A percentile compares a stretch with the other conserved stretches of the same genome.
phyloP scores from a whole-genome alignment of 2,888 invertebrate genomes.

The Microctonus hyperodae region DNA sequence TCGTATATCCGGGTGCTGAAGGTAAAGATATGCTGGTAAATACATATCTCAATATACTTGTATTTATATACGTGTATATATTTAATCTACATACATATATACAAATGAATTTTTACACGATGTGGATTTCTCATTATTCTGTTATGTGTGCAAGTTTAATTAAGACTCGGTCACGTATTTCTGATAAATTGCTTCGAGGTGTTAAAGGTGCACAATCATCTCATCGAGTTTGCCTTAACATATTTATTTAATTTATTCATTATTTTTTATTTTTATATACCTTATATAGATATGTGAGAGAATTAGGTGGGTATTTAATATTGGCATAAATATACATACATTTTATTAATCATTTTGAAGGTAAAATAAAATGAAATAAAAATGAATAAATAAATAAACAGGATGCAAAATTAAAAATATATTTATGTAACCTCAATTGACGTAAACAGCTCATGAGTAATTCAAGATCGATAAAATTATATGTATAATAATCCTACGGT shows the following conservation, averaged over 20 bases:
- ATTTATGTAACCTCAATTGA: conserved; percentile 25
- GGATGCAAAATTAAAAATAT: neutral
- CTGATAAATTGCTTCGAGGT: conserved; percentile 47
- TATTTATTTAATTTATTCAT: conserved; percentile 6
- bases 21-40: no score
- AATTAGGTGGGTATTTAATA: neutral
- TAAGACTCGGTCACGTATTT: conserved; percentile 48
- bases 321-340: neutral
- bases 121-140: conserved; percentile 31
- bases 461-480: conserved; percentile 61
- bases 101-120: neutral
- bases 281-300: neutral
- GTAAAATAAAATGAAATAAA: neutral
- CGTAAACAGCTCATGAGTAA: conserved; percentile 47
- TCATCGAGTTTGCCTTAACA: conserved; percentile 43
- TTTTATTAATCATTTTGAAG: neutral
- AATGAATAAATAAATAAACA: neutral
- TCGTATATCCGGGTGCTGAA: conserved; percentile 20
- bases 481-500: conserved; percentile 22
- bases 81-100: neutral
- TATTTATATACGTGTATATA: no score
- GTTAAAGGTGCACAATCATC: conserved; percentile 47
- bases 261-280: neutral
- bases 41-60: no score
- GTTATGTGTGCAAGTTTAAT: conserved; percentile 47